A percentile compares a stretch with the other conserved stretches of the same genome.
These are phyloP conservation scores for Clanis bilineata DNA, from an alignment of 2,888 invertebrate species.

Conservation along the genomic window DNA sequence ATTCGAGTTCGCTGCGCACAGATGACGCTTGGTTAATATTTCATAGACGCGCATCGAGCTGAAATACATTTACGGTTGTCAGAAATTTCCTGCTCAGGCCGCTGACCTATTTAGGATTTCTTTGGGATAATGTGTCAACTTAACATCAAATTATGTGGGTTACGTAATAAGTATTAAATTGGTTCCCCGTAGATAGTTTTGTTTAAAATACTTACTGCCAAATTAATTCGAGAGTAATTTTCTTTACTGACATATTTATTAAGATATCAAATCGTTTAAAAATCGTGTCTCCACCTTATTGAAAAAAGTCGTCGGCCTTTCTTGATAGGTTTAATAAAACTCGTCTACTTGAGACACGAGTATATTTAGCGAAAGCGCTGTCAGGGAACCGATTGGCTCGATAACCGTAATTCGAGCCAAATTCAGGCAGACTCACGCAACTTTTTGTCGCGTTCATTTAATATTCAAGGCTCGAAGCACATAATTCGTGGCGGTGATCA, in stretches of 20 bases:
- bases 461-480: constrained; percentile 66
- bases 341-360: constrained; percentile 35
- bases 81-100: too few relatives aligned
- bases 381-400: constrained; percentile 56
- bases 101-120: too few relatives aligned
- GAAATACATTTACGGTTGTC: too few relatives aligned
- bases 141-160: too few relatives aligned
- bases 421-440: constrained; percentile 52
- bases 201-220: too few relatives aligned
- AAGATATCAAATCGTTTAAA: background rate
- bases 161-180: too few relatives aligned
- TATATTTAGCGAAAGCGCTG: constrained; percentile 43
- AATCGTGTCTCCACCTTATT: constrained; percentile 37
- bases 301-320: constrained; percentile 47
- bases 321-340: constrained; percentile 49
- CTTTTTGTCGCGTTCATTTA: constrained; percentile 60
- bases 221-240: background rate
- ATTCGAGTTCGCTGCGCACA: too few relatives aligned
- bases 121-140: too few relatives aligned
- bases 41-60: too few relatives aligned
- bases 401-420: constrained; percentile 65
- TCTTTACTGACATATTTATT: background rate
- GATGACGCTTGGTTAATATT: too few relatives aligned
- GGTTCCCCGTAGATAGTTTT: too few relatives aligned
- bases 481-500: constrained; percentile 72